Conservation (phyloP, 2,113 vertebrate species). For the Gyps fulvus region DNA sequence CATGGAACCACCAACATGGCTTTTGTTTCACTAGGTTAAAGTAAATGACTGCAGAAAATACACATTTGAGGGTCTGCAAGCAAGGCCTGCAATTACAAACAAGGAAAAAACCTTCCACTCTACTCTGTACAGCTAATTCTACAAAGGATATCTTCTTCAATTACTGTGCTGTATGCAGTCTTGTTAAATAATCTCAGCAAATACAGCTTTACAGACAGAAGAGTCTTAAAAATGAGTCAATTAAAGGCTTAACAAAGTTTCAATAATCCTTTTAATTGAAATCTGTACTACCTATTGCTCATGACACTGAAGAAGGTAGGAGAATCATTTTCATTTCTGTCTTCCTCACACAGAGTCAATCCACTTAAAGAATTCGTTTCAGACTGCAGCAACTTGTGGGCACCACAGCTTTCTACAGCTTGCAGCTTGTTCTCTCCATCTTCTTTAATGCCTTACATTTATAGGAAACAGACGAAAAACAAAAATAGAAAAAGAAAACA, state of each 20-base stretch:
- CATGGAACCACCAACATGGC: background rate
- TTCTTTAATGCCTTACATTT: constrained; percentile 40
- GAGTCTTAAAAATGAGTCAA: background rate
- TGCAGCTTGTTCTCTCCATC: constrained; percentile 8
- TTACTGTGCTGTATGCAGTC: background rate
- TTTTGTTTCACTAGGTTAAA: background rate
- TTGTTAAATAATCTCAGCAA: background rate
- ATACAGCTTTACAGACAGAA: background rate
- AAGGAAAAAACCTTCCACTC: background rate
- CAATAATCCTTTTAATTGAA: background rate
- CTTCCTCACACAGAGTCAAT: constrained; percentile 11
- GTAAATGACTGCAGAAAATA: background rate
- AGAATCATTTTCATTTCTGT: constrained; percentile 57
- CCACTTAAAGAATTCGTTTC: background rate
- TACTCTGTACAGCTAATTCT: background rate
- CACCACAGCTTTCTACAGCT: constrained; percentile 29
- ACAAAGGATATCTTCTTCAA: background rate
- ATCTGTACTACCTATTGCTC: constrained; percentile 88
- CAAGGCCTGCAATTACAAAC: background rate
- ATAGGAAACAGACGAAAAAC: background rate
- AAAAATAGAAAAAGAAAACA: background rate
- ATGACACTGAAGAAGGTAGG: constrained; percentile 96
- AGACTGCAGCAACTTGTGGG: background rate
- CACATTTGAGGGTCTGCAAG: background rate
- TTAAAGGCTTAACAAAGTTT: background rate